Percentiles rank a stretch among this genome's conserved stretches.
phyloP scores from a whole-genome alignment of 2,113 vertebrate genomes.

The Onychostruthus taczanowskii region DNA sequence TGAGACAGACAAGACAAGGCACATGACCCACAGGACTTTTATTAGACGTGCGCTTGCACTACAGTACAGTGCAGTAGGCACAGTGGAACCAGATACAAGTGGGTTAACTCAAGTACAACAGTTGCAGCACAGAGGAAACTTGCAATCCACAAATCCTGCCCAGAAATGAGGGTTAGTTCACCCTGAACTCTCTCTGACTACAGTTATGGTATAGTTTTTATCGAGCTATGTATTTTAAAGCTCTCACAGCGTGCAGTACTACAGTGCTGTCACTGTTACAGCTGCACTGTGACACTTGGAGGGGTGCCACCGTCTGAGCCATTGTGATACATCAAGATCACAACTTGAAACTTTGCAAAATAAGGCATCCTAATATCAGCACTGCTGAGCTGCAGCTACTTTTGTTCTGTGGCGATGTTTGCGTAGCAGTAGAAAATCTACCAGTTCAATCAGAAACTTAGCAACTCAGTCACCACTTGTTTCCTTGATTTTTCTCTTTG shows the following conservation, averaged over 20 bases:
- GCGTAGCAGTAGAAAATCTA: not conserved
- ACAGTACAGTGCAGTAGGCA: conserved; percentile 35
- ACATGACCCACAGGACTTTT: not conserved
- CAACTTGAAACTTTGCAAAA: not conserved
- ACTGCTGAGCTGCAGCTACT: conserved; percentile 2
- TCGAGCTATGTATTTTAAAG: not conserved
- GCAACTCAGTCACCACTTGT: not conserved
- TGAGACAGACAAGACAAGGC: not conserved
- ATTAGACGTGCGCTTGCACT: conserved; percentile 40
- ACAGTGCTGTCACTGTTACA: not conserved
- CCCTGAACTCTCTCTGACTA: not conserved
- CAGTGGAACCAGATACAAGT: not conserved
- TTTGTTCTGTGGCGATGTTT: not conserved
- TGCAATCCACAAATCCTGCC: not conserved
- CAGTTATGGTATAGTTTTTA: not conserved
- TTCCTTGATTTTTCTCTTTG: not conserved
- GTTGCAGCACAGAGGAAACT: conserved; percentile 16
- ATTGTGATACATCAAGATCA: not conserved
- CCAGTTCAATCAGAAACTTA: not conserved
- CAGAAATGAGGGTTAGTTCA: not conserved
- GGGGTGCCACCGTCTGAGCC: not conserved
- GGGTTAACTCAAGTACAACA: conserved; percentile 19
- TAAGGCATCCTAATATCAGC: not conserved
- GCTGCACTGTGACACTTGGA: not conserved
- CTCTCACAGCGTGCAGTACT: not conserved